A percentile compares a stretch with the other conserved stretches of the same genome.
Conservation (phyloP, 2,888 invertebrate species). For the Parnassius apollo region DNA sequence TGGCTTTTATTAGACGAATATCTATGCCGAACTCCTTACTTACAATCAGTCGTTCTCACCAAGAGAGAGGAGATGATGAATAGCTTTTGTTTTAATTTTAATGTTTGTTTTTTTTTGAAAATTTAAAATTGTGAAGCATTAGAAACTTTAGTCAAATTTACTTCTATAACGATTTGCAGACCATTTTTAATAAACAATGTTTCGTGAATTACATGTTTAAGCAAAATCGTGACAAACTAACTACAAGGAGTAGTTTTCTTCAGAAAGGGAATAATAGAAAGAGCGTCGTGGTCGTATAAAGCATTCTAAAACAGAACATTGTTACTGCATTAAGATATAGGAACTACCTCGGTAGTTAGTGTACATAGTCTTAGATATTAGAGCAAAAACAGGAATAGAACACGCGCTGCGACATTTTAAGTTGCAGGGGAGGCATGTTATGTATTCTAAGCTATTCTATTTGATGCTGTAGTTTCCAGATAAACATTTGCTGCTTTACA, state of each 20-base stretch:
- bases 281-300: slow-evolving; percentile 35
- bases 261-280: slow-evolving; percentile 36
- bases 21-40: no score
- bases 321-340: slow-evolving; percentile 34
- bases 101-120: no score
- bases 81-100: no score
- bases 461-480: neutral
- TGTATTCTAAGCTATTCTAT: slow-evolving; percentile 42
- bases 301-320: slow-evolving; percentile 41
- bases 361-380: slow-evolving; percentile 33
- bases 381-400: slow-evolving; percentile 47
- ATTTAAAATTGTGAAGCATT: no score
- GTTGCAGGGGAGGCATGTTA: slow-evolving; percentile 44
- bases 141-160: no score
- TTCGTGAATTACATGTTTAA: slow-evolving; percentile 1
- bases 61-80: no score
- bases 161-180: no score
- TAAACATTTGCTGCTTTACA: no score
- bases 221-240: slow-evolving; percentile 31
- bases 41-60: no score
- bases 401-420: slow-evolving; percentile 44
- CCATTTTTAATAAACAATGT: no score
- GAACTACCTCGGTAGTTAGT: slow-evolving; percentile 16
- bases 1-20: no score
- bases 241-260: slow-evolving; percentile 18